phyloP scores from a whole-genome alignment of 2,113 vertebrate species.

The Cyphomyrus discorhynchus region DNA sequence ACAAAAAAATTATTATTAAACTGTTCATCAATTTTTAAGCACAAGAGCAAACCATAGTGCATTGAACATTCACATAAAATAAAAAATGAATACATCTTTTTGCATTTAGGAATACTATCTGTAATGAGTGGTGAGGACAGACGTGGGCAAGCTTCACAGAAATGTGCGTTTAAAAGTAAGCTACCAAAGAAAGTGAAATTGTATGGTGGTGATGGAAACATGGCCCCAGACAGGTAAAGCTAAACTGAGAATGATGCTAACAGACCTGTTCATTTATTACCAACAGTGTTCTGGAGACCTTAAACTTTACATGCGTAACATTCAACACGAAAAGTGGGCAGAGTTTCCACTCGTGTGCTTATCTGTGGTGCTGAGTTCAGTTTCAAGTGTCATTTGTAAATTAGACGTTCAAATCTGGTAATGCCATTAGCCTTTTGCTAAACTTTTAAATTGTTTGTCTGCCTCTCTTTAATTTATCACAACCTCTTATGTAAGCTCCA shows the following conservation, averaged over 20 bases:
- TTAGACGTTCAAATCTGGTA: slow-evolving; percentile 6
- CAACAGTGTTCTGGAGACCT: not conserved
- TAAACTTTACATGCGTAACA: not conserved
- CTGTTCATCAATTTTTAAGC: slow-evolving; percentile 69
- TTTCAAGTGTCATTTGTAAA: slow-evolving; percentile 6
- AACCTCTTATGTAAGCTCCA: not conserved
- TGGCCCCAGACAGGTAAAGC: not conserved
- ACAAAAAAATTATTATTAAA: slow-evolving; percentile 61
- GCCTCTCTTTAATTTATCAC: not conserved
- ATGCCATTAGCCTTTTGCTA: not conserved
- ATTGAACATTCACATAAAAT: slow-evolving; percentile 35
- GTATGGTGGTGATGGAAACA: not conserved
- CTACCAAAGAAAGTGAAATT: slow-evolving; percentile 3
- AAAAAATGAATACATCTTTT: slow-evolving; percentile 20
- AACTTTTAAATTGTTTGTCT: not conserved
- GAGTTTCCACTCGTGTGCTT: not conserved
- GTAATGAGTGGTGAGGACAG: not conserved
- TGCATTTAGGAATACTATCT: not conserved
- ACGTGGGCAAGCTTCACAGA: not conserved
- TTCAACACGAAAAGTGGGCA: not conserved
- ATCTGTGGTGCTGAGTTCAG: slow-evolving; percentile 4
- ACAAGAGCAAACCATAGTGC: slow-evolving; percentile 45
- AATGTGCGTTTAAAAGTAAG: not conserved
- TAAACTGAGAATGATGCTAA: not conserved
- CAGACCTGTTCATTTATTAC: not conserved